Conservation (phyloP, 2,113 vertebrate genomes). For the Bombycilla garrulus region DNA sequence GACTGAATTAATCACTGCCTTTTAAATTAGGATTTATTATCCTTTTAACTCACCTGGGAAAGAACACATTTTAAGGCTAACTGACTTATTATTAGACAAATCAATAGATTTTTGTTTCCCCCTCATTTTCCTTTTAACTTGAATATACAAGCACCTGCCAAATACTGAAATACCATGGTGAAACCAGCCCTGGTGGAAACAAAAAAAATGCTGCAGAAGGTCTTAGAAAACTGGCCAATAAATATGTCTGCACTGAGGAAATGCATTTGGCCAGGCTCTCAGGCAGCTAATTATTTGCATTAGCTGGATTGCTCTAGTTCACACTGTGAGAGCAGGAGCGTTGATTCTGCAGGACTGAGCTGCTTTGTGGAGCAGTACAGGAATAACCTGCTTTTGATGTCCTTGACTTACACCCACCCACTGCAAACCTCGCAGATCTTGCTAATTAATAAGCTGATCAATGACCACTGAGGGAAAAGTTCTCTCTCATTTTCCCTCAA, state of each 20-base stretch:
- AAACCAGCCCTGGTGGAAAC: background rate
- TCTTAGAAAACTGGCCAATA: background rate
- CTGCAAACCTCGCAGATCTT: background rate
- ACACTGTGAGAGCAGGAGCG: too few species aligned
- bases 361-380: background rate
- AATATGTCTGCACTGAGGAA: background rate
- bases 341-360: background rate
- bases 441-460: background rate
- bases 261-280: background rate
- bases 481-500: background rate
- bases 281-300: background rate
- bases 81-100: background rate
- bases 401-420: background rate
- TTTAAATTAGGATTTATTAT: conserved; percentile 10
- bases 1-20: background rate
- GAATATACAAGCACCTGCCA: background rate
- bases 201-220: background rate
- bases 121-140: background rate
- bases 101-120: background rate
- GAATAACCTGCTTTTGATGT: background rate
- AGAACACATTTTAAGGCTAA: background rate
- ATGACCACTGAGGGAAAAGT: background rate
- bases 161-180: background rate
- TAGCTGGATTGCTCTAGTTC: background rate
- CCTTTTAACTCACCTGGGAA: background rate